Percentiles rank a stretch among this genome's conserved stretches.
Evolutionary conservation across 2,888 invertebrate genomes (phyloP).

Genomic region (Yponomeuta cagnagella): DNA sequence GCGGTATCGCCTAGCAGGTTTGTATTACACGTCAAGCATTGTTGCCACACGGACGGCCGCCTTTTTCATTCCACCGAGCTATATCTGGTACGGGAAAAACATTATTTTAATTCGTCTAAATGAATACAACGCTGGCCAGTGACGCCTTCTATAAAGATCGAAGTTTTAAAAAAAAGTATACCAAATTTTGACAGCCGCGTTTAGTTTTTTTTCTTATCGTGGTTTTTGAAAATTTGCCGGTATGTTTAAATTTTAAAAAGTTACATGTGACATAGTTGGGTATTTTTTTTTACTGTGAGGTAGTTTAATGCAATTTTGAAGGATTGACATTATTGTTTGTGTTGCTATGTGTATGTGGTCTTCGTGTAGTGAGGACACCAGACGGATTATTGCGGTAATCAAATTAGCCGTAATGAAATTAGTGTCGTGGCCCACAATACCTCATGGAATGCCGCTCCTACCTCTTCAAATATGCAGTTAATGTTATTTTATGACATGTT

Average conservation of each 20-base stretch:
- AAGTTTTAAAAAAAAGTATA: background rate
- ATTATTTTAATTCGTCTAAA: background rate
- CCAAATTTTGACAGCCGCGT: conserved; percentile 17
- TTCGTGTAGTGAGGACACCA: conserved; percentile 33
- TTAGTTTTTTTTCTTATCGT: conserved; percentile 24
- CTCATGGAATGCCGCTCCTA: background rate
- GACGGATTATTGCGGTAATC: conserved; percentile 56
- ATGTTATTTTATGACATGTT: background rate
- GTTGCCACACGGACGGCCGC: conserved; percentile 49
- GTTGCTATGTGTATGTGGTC: conserved; percentile 18
- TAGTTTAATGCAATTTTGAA: no score
- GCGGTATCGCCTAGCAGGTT: conserved; percentile 43
- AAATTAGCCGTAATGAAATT: conserved; percentile 70
- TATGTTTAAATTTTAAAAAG: background rate
- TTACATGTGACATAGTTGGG: no score
- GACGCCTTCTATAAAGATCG: background rate
- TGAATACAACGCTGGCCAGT: conserved; percentile 15
- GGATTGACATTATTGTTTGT: background rate
- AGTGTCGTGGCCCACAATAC: conserved; percentile 37
- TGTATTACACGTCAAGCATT: conserved; percentile 52
- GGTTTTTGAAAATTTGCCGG: conserved; percentile 8
- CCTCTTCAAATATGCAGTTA: background rate
- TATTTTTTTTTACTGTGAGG: no score
- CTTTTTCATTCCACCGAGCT: conserved; percentile 35
- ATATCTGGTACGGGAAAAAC: conserved; percentile 21